Evolutionary conservation across 2,797 vertebrate species (phyloP), one percentile per base, ranked within the genome.

Genomic region (Myoxocephalus aenaeus): DNA sequence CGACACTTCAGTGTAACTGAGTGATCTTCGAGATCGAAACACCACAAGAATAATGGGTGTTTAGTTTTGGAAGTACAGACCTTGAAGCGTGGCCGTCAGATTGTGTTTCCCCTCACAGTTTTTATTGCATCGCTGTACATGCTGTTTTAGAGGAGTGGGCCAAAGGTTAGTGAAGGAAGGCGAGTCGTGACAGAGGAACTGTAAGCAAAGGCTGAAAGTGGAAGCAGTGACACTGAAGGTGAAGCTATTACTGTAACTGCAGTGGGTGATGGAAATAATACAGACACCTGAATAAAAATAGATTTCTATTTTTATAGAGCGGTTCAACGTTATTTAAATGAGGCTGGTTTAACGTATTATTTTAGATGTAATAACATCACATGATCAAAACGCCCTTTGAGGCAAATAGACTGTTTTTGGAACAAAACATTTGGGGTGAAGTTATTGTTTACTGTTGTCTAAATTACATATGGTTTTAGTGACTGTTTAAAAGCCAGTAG

Each of bases 81-180:
- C 77, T 70, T 65, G 22, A 73, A 89, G 90, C 79, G 42, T 17
- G 25, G 76, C 83, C 90, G 92, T 93, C 90, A 80, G 13, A 86
- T 86, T 71, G 48, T 29, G 82, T 91, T 76, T 73, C 65, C 67
- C 25, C 81, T 91, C 87, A 70, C 59, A 48, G 51, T 53, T 76
- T 77, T 73, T 36, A 75, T 81, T 84, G 84, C 90, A 81, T 83
- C 86, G 75, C 85, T 71, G 65, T 84, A 73, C 87, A 86, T 86
- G 87, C 83, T 88, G 90, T 87, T 90, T 90, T 65, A 67, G 65
- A 80, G 68, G 65, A 83, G 65, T 5, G 67, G 86, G 83, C 18
- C 82, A 84, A 80, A 89, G 89, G 88, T 91, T 44, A 44, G 76
- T 2, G 56, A 48, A 20, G 14, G n/a, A 70, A 63, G 61, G 64